phyloP scores from a whole-genome alignment of 2,888 invertebrate genomes.

The Dexiosoma caninum region DNA sequence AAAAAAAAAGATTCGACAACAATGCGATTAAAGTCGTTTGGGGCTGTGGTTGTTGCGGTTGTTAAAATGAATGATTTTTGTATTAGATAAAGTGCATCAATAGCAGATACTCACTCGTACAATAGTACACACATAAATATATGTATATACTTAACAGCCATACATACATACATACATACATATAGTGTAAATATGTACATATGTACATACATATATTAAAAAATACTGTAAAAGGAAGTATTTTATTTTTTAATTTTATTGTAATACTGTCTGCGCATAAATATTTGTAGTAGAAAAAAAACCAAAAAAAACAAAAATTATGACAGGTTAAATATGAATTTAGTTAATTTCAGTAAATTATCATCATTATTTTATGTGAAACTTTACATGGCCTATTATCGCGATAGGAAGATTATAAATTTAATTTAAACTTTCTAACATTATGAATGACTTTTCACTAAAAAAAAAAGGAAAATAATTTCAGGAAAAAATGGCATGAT shows the following conservation, averaged over 20 bases:
- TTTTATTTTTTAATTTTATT: slow-evolving; percentile 7
- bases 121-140: not conserved
- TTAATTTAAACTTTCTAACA: slow-evolving; percentile 26
- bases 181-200: not conserved
- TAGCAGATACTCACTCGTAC: slow-evolving; percentile 12
- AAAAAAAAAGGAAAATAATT: not conserved
- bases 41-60: slow-evolving; percentile 23
- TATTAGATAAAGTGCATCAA: slow-evolving; percentile 49
- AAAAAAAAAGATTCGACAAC: slow-evolving; percentile 19
- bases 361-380: not conserved
- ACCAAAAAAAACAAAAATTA: slow-evolving; percentile 15
- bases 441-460: not conserved
- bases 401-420: slow-evolving; percentile 16
- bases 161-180: not conserved
- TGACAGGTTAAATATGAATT: slow-evolving; percentile 51
- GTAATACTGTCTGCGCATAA: not conserved
- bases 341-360: slow-evolving; percentile 32
- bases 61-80: slow-evolving; percentile 44
- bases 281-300: not conserved
- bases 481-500: not conserved
- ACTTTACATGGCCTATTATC: slow-evolving; percentile 31
- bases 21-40: slow-evolving; percentile 29
- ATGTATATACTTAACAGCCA: no score
- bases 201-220: not conserved
- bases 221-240: slow-evolving; percentile 26